These are phyloP conservation scores for Diglossa brunneiventris DNA, from an alignment of 2,113 vertebrate genomes.

Conservation along the genomic window DNA sequence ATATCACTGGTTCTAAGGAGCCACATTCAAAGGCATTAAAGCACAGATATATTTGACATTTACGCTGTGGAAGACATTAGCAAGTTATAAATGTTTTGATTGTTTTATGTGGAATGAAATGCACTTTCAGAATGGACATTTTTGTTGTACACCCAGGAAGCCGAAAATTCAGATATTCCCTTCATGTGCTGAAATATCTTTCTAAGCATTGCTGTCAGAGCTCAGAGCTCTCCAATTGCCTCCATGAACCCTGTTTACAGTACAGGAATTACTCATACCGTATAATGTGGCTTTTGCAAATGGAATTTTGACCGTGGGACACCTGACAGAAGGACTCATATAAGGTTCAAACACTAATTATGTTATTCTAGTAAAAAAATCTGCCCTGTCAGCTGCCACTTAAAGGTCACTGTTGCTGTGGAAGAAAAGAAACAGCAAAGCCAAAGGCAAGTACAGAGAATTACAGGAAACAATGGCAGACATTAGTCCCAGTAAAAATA, in stretches of 20 bases:
- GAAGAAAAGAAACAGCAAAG: neutral
- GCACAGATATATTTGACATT: neutral
- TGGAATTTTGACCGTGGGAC: neutral
- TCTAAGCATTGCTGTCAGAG: neutral
- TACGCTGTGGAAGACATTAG: neutral
- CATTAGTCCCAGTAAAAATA: neutral
- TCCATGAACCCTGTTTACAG: neutral
- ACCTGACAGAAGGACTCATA: conserved; percentile 28
- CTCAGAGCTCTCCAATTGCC: neutral
- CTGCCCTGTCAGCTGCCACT: neutral
- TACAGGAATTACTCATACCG: neutral
- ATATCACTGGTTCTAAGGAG: neutral
- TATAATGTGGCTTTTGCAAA: neutral
- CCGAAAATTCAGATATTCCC: neutral
- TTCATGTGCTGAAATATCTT: neutral
- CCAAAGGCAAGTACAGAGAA: neutral
- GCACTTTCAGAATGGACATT: neutral
- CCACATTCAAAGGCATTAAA: neutral
- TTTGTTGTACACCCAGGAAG: neutral
- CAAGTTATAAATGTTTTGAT: neutral
- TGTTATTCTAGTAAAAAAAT: conserved; percentile 40
- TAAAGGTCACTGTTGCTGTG: neutral
- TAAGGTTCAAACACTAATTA: neutral
- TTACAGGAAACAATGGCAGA: neutral
- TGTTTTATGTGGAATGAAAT: neutral